Percentiles rank a stretch among this genome's conserved stretches.
Conservation (phyloP, 2,888 invertebrate genomes). For the Drosophila differens region DNA sequence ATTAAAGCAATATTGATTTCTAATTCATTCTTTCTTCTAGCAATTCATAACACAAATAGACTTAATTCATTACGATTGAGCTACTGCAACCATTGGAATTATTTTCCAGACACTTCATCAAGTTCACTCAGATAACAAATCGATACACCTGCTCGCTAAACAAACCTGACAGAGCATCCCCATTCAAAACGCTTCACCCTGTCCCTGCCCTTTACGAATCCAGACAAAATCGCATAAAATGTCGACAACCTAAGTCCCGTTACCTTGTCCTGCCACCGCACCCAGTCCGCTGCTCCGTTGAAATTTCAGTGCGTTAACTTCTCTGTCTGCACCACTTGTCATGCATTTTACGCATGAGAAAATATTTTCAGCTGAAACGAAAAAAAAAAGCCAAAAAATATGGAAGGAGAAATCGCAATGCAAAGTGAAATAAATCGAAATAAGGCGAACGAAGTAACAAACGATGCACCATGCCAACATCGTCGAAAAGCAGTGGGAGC, state of each 20-base stretch:
- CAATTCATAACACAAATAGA: background rate
- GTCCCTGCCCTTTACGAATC: background rate
- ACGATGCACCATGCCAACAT: constrained; percentile 73
- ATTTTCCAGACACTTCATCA: constrained; percentile 49
- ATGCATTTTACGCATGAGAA: constrained; percentile 79
- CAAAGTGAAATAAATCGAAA: constrained; percentile 77
- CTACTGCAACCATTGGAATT: constrained; percentile 5
- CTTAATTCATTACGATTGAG: constrained; percentile 6
- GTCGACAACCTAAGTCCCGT: constrained; percentile 35
- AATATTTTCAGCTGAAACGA: constrained; percentile 72
- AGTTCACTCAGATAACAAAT: constrained; percentile 44
- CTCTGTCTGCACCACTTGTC: constrained; percentile 69
- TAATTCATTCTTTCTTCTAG: background rate
- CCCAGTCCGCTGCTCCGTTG: constrained; percentile 12
- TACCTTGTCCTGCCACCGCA: background rate
- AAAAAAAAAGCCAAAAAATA: constrained; percentile 14
- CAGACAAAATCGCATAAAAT: constrained; percentile 37
- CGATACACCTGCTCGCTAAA: constrained; percentile 48
- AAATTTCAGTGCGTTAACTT: constrained; percentile 63
- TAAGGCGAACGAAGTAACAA: constrained; percentile 63
- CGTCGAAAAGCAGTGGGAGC: constrained; percentile 12
- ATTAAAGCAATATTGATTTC: background rate
- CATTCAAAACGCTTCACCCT: background rate
- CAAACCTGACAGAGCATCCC: constrained; percentile 25
- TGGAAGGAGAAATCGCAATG: constrained; percentile 37